These are phyloP conservation scores for Myripristis murdjan DNA, from an alignment of 2,797 vertebrate genomes.

Conservation along the genomic window DNA sequence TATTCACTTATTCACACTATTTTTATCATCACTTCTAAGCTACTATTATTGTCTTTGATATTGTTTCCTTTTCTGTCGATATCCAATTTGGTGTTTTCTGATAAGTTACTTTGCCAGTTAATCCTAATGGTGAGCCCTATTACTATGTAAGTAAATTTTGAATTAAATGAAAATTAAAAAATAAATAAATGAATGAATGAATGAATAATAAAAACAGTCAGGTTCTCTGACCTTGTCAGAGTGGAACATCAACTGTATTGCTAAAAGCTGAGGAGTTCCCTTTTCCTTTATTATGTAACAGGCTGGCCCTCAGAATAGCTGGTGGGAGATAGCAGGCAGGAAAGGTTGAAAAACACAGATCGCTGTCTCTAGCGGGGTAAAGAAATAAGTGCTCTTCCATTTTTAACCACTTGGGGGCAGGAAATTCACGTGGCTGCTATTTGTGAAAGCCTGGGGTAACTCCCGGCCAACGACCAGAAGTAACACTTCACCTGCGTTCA, in stretches of 20 bases:
- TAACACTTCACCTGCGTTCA: constrained; percentile 54
- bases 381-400: not conserved
- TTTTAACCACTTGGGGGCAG: constrained; percentile 65
- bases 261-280: constrained; percentile 32
- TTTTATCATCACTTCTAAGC: too few relatives aligned
- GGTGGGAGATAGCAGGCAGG: not conserved
- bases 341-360: not conserved
- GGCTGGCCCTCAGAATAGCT: constrained; percentile 21
- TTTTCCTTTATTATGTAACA: constrained; percentile 46
- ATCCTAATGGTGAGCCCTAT: too few relatives aligned
- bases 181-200: too few relatives aligned
- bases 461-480: constrained; percentile 74
- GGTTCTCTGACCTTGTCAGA: constrained; percentile 18
- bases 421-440: not conserved
- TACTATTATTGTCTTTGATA: too few relatives aligned
- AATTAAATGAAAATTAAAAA: too few relatives aligned
- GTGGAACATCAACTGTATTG: constrained; percentile 35
- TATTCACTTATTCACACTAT: too few relatives aligned
- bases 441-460: constrained; percentile 64
- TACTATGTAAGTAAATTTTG: too few relatives aligned
- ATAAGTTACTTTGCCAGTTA: too few relatives aligned
- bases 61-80: too few relatives aligned
- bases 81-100: too few relatives aligned
- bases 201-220: too few relatives aligned
- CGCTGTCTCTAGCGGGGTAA: not conserved